Percentiles rank a stretch among this genome's conserved stretches.
Conservation (phyloP, 2,888 invertebrate species). For the Yponomeuta sedellus region DNA sequence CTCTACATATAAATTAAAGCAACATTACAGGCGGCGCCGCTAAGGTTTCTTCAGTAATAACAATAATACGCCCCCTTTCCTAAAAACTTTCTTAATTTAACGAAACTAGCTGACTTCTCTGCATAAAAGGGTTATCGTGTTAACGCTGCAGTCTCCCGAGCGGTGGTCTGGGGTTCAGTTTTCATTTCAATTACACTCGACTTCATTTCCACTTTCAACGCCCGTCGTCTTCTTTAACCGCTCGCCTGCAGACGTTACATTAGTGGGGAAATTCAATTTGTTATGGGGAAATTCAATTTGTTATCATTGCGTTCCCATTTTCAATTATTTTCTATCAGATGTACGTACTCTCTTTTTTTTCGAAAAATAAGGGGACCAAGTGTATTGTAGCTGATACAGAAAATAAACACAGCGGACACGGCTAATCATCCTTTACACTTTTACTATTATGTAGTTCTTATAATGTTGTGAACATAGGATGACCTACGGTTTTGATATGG, state of each 20-base stretch:
- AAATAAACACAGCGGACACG: too few relatives aligned
- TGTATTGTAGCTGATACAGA: too few relatives aligned
- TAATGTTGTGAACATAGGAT: too few relatives aligned
- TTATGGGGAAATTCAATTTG: conserved; percentile 13
- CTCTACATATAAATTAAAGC: too few relatives aligned
- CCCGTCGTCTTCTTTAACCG: conserved; percentile 1
- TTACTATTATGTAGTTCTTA: too few relatives aligned
- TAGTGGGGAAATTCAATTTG: conserved; percentile 13
- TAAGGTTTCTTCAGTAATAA: background rate
- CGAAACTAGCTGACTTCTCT: background rate
- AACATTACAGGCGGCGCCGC: too few relatives aligned
- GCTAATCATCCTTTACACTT: too few relatives aligned
- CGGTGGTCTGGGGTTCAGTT: background rate
- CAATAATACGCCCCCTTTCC: background rate
- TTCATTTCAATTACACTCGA: conserved; percentile 13
- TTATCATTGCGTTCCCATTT: conserved; percentile 1
- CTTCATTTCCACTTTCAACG: conserved; percentile 14
- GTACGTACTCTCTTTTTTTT: background rate
- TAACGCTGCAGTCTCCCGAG: background rate
- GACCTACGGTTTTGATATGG: too few relatives aligned
- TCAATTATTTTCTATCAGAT: background rate
- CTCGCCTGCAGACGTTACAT: background rate
- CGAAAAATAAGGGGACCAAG: too few relatives aligned
- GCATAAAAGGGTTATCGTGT: background rate
- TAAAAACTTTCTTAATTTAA: background rate